Evolutionary conservation across 2,113 vertebrate genomes (phyloP).

Genomic region (rabbit (Oryctolagus cuniculus)): DNA sequence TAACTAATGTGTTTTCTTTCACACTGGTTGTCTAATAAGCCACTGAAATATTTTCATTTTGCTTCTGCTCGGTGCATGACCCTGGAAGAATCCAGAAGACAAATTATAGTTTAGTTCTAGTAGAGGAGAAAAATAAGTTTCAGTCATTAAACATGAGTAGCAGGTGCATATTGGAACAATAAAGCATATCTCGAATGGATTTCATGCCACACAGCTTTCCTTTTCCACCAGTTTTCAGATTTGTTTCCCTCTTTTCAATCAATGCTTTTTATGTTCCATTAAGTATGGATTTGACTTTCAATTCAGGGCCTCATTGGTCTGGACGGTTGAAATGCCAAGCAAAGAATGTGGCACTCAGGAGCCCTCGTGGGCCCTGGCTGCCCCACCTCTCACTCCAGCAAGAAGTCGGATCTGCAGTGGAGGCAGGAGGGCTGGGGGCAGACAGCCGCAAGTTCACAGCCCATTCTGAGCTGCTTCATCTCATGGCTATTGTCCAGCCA

Average conservation of each 20-base stretch:
- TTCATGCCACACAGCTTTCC: background rate
- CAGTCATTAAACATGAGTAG: background rate
- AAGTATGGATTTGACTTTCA: slow-evolving; percentile 58
- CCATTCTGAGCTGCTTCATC: background rate
- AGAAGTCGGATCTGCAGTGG: accelerated
- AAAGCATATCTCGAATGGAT: background rate
- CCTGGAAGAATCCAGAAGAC: background rate
- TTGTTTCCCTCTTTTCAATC: slow-evolving; percentile 46
- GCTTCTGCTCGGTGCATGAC: background rate
- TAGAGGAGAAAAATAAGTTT: background rate
- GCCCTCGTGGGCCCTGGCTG: accelerated
- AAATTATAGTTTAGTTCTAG: background rate
- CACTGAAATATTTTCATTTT: slow-evolving; percentile 47
- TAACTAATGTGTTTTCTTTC: slow-evolving; percentile 1
- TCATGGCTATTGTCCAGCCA: background rate
- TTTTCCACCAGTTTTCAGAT: background rate
- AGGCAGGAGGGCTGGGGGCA: background rate
- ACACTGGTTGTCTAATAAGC: background rate
- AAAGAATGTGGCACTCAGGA: background rate
- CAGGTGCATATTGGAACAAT: background rate
- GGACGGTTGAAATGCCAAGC: background rate
- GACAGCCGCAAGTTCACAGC: background rate
- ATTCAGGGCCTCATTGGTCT: background rate
- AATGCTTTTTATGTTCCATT: background rate
- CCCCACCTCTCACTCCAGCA: too few species aligned